Base-by-base conservation (phyloP, 2,888 invertebrate genomes). In the Vesta saturnalis region DNA sequence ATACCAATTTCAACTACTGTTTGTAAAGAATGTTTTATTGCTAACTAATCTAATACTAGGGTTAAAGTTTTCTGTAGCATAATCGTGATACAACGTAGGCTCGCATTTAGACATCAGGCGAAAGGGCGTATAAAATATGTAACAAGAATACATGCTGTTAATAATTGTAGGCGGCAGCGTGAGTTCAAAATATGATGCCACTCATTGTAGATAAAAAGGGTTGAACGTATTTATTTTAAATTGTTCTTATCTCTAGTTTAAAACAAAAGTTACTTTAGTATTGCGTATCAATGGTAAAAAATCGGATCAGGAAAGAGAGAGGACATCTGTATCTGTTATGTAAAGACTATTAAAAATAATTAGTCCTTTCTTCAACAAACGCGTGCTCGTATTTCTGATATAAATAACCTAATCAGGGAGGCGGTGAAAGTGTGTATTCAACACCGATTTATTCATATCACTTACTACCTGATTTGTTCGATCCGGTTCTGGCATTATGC, bases 291-390 rank as follows among this genome's bases (percentile, higher is more conserved):
- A 23, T 8, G 23, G 3, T 8, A 61, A 61, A 52, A 54, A 57
- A 68, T 68, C 35, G 62, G 58, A 49, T 39, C 43, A 58, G 15
- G 64, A 65, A 66, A 69, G 66, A 62, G 69, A 63, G 62, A 60
- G 66, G 69, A 65, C 61, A 64, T 64, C 69, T 64, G 59, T 59
- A 54, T 23, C 52, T 68, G 75, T 81, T 81, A 77, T 78, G 77
- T 80, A 81, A 81, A 77, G 76, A 74, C 80, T 77, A 81, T 81
- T 81, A 81, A 80, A 81, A 81, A 81, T 81, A 81, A 81, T 80
- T 80, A 81, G 81, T 78, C 78, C 78, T 80, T 80, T 81, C 80
- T 80, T 79, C 74, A 72, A 73, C 70, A 74, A 78, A 76, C 81
- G 79, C 80, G 81, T 80, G 81, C 81, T 80, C 74, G 71, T 74